These are phyloP conservation scores for Planiliza haematocheilus DNA, from an alignment of 2,113 vertebrate species.

Conservation along the genomic window DNA sequence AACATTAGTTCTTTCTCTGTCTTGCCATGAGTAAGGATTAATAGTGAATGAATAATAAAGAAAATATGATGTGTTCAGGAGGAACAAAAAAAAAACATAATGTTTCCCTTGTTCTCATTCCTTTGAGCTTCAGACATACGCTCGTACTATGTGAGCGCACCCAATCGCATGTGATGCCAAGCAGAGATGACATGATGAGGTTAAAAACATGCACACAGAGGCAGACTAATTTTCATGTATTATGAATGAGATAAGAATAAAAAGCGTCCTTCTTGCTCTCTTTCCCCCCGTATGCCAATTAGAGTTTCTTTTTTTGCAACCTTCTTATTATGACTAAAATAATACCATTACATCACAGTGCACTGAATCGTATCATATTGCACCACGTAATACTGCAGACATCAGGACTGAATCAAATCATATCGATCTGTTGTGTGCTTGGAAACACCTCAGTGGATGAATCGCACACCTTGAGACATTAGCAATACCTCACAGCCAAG, in stretches of 20 bases:
- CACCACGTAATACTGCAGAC: slow-evolving; percentile 17
- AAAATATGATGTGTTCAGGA: neutral
- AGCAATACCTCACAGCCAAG: slow-evolving; percentile 42
- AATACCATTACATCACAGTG: slow-evolving; percentile 29
- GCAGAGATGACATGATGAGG: neutral
- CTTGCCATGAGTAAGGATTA: neutral
- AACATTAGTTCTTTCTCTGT: neutral
- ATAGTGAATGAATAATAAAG: neutral
- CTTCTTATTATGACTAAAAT: slow-evolving; percentile 6
- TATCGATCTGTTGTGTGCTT: slow-evolving; percentile 56
- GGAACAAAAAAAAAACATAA: too few relatives aligned
- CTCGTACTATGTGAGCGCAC: too few relatives aligned
- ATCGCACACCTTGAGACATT: slow-evolving; percentile 19
- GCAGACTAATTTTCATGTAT: slow-evolving; percentile 32
- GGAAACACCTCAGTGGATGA: slow-evolving; percentile 42
- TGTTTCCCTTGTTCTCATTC: neutral
- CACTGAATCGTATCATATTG: slow-evolving; percentile 34
- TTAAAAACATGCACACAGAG: neutral
- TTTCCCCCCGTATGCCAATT: slow-evolving; percentile 10
- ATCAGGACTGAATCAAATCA: slow-evolving; percentile 44
- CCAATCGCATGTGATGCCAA: neutral
- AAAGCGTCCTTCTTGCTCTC: neutral
- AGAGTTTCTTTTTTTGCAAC: slow-evolving; percentile 3
- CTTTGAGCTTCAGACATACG: neutral
- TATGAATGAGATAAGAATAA: slow-evolving; percentile 28